phyloP scores from a whole-genome alignment of 2,888 invertebrate genomes.

The Drosophila leonis region DNA sequence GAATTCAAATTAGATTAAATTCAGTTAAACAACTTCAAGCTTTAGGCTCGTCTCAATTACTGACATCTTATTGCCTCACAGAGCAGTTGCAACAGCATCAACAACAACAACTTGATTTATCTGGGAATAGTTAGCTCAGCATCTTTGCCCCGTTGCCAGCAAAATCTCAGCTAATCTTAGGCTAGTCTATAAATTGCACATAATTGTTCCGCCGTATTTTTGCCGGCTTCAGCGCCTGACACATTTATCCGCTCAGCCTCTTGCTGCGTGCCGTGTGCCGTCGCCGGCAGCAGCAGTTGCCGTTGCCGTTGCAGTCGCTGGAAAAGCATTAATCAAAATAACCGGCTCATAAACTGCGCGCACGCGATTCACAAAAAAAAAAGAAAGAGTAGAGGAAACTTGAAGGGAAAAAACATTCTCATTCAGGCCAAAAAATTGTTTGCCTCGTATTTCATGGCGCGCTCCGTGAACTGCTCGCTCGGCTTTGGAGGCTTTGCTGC shows the following conservation, averaged over 20 bases:
- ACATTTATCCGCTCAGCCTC: conserved; percentile 47
- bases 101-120: neutral
- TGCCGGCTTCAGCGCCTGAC: conserved; percentile 44
- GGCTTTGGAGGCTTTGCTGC: conserved; percentile 34
- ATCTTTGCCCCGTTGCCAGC: neutral
- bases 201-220: conserved; percentile 47
- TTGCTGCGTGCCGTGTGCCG: conserved; percentile 25
- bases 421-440: conserved; percentile 48
- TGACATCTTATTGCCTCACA: neutral
- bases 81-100: neutral
- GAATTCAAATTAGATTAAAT: too few relatives aligned
- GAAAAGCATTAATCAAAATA: conserved; percentile 72
- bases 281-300: conserved; percentile 6
- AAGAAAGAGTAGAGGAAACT: conserved; percentile 19
- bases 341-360: conserved; percentile 67
- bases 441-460: conserved; percentile 14
- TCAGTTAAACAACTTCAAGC: neutral
- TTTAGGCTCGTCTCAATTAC: neutral
- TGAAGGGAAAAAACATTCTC: conserved; percentile 51
- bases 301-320: conserved; percentile 29
- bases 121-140: neutral
- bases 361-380: conserved; percentile 15
- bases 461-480: neutral
- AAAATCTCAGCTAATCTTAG: conserved; percentile 10
- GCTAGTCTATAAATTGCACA: conserved; percentile 49